Conservation (phyloP, 2,113 vertebrate genomes). For the Actenoides lindsayi region DNA sequence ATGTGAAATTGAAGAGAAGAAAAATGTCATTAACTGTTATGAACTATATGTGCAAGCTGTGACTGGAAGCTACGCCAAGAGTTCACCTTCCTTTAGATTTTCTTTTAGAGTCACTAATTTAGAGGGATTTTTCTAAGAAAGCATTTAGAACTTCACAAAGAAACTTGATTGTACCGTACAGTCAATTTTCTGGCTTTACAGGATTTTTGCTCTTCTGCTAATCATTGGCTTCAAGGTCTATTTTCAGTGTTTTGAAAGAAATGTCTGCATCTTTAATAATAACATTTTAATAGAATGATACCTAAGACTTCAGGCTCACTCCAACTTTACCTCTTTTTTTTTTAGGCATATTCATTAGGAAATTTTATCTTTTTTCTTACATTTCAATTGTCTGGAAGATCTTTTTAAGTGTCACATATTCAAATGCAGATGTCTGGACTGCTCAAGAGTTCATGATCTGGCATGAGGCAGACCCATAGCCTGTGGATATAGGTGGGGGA, state of each 20-base stretch:
- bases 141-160: slow-evolving; percentile 28
- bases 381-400: background rate
- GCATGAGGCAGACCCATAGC: background rate
- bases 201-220: background rate
- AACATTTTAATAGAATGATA: background rate
- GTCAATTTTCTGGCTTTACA: slow-evolving; percentile 13
- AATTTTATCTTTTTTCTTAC: background rate
- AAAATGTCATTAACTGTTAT: slow-evolving; percentile 70
- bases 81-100: slow-evolving; percentile 50
- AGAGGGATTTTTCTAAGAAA: slow-evolving; percentile 52
- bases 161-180: background rate
- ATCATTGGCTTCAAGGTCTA: background rate
- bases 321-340: background rate
- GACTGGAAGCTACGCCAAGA: slow-evolving; percentile 50
- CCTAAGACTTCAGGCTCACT: background rate
- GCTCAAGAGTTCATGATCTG: background rate
- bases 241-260: slow-evolving; percentile 7
- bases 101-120: slow-evolving; percentile 32
- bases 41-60: slow-evolving; percentile 61
- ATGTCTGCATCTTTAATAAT: background rate
- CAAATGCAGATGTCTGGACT: background rate
- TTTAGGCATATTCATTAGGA: background rate
- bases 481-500: fast-evolving
- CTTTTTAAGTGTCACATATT: background rate
- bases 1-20: slow-evolving; percentile 77